phyloP scores from a whole-genome alignment of 1,140 invertebrate species.

The Polypedilum vanderplanki region DNA sequence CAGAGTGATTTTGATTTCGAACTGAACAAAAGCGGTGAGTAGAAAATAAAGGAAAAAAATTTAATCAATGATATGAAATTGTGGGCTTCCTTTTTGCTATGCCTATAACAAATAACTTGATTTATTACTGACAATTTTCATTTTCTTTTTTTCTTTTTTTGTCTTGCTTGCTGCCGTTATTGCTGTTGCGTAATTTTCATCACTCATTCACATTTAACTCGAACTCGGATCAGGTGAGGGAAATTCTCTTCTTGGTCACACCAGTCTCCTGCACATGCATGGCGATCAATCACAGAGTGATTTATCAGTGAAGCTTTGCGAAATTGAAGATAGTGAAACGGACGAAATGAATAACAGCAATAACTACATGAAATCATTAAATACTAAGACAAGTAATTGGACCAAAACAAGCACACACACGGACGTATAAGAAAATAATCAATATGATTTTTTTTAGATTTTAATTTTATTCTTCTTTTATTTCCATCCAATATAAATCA shows the following conservation, averaged over 20 bases:
- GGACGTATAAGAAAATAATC: neutral
- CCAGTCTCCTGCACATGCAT: slow-evolving; percentile 30
- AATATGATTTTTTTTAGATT: too few species aligned
- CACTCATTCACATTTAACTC: slow-evolving; percentile 26
- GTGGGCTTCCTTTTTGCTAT: neutral
- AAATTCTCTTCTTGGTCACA: slow-evolving; percentile 60
- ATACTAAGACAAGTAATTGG: slow-evolving; percentile 1
- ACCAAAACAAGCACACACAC: slow-evolving; percentile 17
- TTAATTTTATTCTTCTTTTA: too few species aligned
- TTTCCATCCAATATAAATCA: too few species aligned
- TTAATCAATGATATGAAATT: slow-evolving; percentile 5
- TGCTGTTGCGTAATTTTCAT: slow-evolving; percentile 20
- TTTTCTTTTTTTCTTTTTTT: slow-evolving; percentile 23
- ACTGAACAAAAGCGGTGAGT: slow-evolving; percentile 31
- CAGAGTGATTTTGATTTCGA: slow-evolving; percentile 33
- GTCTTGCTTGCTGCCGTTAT: neutral
- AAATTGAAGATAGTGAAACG: slow-evolving; percentile 86
- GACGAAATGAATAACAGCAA: slow-evolving; percentile 40
- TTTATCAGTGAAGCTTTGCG: slow-evolving; percentile 79
- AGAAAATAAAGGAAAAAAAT: neutral
- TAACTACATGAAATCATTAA: slow-evolving; percentile 25
- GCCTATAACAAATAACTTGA: slow-evolving; percentile 15
- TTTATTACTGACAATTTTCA: neutral
- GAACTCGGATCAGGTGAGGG: slow-evolving; percentile 54
- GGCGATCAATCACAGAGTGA: slow-evolving; percentile 67